Evolutionary conservation across 2,113 vertebrate species (phyloP).

Genomic region (Albula glossodonta): DNA sequence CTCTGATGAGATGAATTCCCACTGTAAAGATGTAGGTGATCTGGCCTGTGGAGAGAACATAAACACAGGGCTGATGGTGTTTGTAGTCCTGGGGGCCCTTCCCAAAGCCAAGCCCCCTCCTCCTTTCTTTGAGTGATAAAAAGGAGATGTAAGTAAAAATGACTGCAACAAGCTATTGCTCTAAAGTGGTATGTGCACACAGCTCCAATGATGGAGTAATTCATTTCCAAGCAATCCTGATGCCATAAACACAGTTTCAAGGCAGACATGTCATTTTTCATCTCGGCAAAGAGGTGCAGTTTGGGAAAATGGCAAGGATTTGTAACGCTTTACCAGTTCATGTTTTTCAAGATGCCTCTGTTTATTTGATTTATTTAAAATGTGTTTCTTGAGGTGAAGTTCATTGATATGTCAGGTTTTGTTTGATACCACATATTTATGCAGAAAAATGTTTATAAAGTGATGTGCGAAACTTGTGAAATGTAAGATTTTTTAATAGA

Average conservation of each 20-base stretch:
- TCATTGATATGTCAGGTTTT: constrained; percentile 69
- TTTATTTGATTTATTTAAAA: constrained; percentile 74
- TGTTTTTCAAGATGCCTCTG: constrained; percentile 64
- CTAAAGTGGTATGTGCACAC: constrained; percentile 60
- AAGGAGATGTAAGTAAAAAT: constrained; percentile 74
- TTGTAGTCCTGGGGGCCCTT: constrained; percentile 55
- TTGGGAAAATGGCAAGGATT: constrained; percentile 66
- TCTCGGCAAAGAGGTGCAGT: constrained; percentile 62
- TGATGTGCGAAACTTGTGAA: constrained; percentile 53
- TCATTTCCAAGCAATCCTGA: constrained; percentile 75
- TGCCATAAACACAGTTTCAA: constrained; percentile 75
- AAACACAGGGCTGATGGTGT: constrained; percentile 65
- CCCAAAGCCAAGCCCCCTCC: neutral
- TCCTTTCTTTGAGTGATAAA: constrained; percentile 61
- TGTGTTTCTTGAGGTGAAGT: constrained; percentile 64
- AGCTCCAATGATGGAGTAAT: constrained; percentile 73
- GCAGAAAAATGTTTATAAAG: constrained; percentile 60
- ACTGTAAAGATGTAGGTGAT: constrained; percentile 54
- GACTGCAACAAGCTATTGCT: constrained; percentile 71
- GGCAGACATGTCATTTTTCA: constrained; percentile 77
- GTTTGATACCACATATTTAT: constrained; percentile 68
- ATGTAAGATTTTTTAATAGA: constrained; percentile 56
- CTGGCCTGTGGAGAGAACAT: constrained; percentile 44
- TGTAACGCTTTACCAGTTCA: constrained; percentile 69
- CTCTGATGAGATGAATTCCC: neutral